Evolutionary conservation across 2,888 invertebrate genomes (phyloP).

Genomic region (Cryptus armator): DNA sequence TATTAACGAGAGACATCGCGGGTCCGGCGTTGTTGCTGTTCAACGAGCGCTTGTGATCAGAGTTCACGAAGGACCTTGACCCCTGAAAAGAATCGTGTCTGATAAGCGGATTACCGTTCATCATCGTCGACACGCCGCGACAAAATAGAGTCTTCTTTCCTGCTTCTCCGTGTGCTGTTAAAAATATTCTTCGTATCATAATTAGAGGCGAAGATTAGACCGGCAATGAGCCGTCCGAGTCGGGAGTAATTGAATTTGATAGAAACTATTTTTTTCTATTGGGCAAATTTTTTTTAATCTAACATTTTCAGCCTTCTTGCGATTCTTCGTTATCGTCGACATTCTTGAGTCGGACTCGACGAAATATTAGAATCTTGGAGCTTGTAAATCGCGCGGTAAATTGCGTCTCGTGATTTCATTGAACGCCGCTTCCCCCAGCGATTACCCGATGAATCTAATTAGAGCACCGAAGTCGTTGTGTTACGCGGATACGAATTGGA

Average conservation of each 20-base stretch:
- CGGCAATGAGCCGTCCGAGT: not conserved
- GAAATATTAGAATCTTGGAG: conserved; percentile 26
- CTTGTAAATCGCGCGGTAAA: conserved; percentile 57
- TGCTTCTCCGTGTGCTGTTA: conserved; percentile 1
- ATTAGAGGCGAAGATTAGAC: not conserved
- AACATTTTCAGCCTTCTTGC: not conserved
- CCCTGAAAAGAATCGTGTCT: conserved; percentile 60
- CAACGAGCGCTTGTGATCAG: conserved; percentile 15
- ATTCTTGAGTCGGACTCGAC: not conserved
- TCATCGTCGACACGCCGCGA: conserved; percentile 38
- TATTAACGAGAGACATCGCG: not conserved
- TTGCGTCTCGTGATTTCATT: conserved; percentile 62
- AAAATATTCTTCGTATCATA: not conserved
- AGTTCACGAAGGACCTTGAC: conserved; percentile 64
- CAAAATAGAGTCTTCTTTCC: conserved; percentile 46
- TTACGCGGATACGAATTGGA: conserved; percentile 21
- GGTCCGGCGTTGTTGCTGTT: conserved; percentile 29
- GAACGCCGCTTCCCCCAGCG: conserved; percentile 61
- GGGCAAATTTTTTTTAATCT: not conserved
- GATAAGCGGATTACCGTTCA: conserved; percentile 64
- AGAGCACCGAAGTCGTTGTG: conserved; percentile 43
- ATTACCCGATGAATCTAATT: conserved; percentile 66
- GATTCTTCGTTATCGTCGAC: conserved; percentile 34
- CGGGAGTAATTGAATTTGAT: not conserved
- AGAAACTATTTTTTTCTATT: not conserved